These are phyloP conservation scores for Schizothorax lantsangensis DNA, from an alignment of 2,797 vertebrate species.

Conservation along the genomic window DNA sequence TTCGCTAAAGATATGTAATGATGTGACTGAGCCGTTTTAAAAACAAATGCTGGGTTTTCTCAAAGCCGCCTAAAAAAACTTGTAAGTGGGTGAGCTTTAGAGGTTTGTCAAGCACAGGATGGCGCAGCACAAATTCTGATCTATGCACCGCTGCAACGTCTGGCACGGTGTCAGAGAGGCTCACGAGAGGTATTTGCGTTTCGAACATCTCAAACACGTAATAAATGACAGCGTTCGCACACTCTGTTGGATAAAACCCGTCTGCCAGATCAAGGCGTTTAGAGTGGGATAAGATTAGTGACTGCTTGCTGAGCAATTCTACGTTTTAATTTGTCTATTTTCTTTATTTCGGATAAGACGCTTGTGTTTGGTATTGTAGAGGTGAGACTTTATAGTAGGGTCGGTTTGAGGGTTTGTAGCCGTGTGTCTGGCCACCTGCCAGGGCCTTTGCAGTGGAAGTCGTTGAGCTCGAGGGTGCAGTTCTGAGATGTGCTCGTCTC, in stretches of 20 bases:
- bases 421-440: constrained; percentile 62
- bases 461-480: constrained; percentile 46
- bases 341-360: constrained; percentile 6
- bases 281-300: constrained; percentile 16
- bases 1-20: background rate
- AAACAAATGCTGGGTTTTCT: constrained; percentile 18
- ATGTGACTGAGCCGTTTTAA: constrained; percentile 18
- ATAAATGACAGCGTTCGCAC: constrained; percentile 8
- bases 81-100: background rate
- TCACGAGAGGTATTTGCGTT: constrained; percentile 12
- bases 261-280: constrained; percentile 22
- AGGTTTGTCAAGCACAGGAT: background rate
- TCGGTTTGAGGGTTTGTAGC: constrained; percentile 31
- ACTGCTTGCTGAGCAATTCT: constrained; percentile 33
- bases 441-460: constrained; percentile 57
- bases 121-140: constrained; percentile 2
- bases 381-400: constrained; percentile 2
- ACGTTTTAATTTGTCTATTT: background rate
- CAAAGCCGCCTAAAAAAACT: constrained; percentile 7
- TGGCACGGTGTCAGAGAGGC: constrained; percentile 27
- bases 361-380: constrained; percentile 10
- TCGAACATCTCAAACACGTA: constrained; percentile 1
- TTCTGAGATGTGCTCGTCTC: constrained; percentile 56
- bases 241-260: background rate
- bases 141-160: background rate